A percentile compares a stretch with the other conserved stretches of the same genome.
Conservation (phyloP, 2,113 vertebrate genomes). For the Tonatia bakeri region DNA sequence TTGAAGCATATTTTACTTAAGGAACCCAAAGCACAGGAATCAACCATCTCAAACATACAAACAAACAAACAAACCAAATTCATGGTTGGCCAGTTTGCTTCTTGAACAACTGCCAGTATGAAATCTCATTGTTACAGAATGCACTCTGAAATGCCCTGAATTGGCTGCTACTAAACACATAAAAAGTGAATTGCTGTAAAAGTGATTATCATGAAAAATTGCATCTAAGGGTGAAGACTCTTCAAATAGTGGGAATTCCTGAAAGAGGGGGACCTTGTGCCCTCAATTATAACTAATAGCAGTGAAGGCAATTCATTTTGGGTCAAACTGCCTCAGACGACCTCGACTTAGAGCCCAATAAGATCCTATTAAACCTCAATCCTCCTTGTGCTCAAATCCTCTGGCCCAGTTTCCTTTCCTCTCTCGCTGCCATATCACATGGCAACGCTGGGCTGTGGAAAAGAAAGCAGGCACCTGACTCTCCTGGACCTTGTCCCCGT, state of each 20-base stretch:
- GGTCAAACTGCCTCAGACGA: conserved; percentile 33
- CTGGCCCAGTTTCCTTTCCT: not conserved
- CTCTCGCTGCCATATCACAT: not conserved
- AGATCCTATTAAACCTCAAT: conserved; percentile 51
- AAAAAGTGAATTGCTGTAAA: conserved; percentile 39
- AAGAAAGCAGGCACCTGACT: not conserved
- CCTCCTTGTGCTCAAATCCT: conserved; percentile 28
- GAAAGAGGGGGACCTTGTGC: not conserved
- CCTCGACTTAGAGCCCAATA: conserved; percentile 31
- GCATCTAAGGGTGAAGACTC: conserved; percentile 14
- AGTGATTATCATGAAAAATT: conserved; percentile 51
- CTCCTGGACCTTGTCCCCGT: not conserved
- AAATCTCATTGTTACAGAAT: conserved; percentile 39
- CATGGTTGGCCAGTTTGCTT: not conserved
- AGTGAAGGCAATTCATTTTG: not conserved
- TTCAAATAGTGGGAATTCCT: conserved; percentile 51
- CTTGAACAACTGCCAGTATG: not conserved
- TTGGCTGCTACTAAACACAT: conserved; percentile 41
- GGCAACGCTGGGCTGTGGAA: not conserved
- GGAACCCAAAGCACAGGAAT: not conserved
- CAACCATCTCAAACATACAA: not conserved
- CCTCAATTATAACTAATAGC: conserved; percentile 59
- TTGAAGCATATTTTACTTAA: not conserved
- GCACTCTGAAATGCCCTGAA: conserved; percentile 12
- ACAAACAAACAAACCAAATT: not conserved